Base-by-base conservation (phyloP, 1,140 invertebrate species). In the Brachionus asplanchnoidis region DNA sequence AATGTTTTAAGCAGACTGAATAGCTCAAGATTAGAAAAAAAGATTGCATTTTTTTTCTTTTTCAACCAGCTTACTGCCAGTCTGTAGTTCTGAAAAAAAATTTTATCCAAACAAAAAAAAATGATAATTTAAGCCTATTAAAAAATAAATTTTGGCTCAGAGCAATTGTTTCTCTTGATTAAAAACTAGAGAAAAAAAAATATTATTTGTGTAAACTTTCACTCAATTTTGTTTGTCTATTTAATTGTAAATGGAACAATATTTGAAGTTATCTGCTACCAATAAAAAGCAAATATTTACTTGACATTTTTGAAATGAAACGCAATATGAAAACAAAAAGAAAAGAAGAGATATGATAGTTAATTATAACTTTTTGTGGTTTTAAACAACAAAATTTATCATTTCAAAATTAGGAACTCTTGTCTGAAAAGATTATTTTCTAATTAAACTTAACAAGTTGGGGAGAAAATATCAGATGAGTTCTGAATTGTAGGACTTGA, bases 291-390 rank as follows among this genome's bases (percentile, higher is more conserved):
- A 77, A 77, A 77, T 77, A 77, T 77, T 77, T 77, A 77, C 44
- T 50, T 77, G 73, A 77, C 73, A 77, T 77, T 77, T 77, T 26
- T 20, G 23, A 23, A 42, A 23, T n/a, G 70, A 75, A 75, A 75
- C 5, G 32, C 17, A 75, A 11, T 11, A 20, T 46, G 20, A 46
- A 77, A 50, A 36, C 17, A 46, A 46, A n/a, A 46, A 77, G n/a
- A 36, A 73, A 8, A 42, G 20, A 73, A 73, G 11, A 68, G 17
- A 73, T 36, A 28, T 70, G 68, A 73, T 73, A 73, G 40, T 40
- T 73, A 73, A 73, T 73, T 42, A 42, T 40, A n/a, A 40, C 14
- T 23, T 68, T 68, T 12, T 32, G n/a, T 68, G 11, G 11, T 17
- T 66, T 23, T 20, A 2, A 68, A 68, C 26, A 40, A 73, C n/a